Evolutionary conservation across 1,140 invertebrate species (phyloP).

Genomic region (Aphaenogaster floridana): DNA sequence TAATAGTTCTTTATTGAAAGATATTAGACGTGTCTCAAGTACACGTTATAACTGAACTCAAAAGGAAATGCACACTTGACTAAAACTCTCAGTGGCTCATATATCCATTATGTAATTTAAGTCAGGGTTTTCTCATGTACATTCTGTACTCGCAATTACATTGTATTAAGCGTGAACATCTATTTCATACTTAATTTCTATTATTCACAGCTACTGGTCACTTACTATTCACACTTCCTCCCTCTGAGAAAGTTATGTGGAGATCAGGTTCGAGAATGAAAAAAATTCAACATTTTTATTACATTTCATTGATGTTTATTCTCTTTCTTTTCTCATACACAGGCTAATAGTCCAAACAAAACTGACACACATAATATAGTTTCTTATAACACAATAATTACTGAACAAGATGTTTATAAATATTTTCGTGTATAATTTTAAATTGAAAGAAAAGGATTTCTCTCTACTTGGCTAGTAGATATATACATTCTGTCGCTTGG

Average conservation of each 20-base stretch:
- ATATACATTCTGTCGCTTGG: conserved; percentile 51
- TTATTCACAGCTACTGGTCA: conserved; percentile 85
- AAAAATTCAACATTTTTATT: conserved; percentile 73
- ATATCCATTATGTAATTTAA: conserved; percentile 55
- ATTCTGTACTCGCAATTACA: conserved; percentile 46
- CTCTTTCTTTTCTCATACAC: conserved; percentile 71
- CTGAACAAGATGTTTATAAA: not conserved
- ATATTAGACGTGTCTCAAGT: conserved; percentile 73
- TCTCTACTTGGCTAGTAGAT: conserved; percentile 66
- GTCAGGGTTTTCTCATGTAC: conserved; percentile 25
- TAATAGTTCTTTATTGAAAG: conserved; percentile 74
- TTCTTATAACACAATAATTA: conserved; percentile 33
- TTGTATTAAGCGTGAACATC: conserved; percentile 51
- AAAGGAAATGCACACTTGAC: conserved; percentile 73
- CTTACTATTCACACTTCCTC: conserved; percentile 83
- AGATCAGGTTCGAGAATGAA: conserved; percentile 82
- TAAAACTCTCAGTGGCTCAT: conserved; percentile 55
- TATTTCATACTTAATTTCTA: conserved; percentile 74
- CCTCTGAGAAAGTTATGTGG: conserved; percentile 84
- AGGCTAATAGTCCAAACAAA: conserved; percentile 61
- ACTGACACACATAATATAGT: conserved; percentile 19
- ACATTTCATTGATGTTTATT: conserved; percentile 77
- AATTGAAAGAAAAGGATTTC: conserved; percentile 17
- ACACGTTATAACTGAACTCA: conserved; percentile 59
- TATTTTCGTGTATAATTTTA: conserved; percentile 6